Base-by-base conservation (phyloP, 2,888 invertebrate genomes). In the Scotopteryx bipunctaria region DNA sequence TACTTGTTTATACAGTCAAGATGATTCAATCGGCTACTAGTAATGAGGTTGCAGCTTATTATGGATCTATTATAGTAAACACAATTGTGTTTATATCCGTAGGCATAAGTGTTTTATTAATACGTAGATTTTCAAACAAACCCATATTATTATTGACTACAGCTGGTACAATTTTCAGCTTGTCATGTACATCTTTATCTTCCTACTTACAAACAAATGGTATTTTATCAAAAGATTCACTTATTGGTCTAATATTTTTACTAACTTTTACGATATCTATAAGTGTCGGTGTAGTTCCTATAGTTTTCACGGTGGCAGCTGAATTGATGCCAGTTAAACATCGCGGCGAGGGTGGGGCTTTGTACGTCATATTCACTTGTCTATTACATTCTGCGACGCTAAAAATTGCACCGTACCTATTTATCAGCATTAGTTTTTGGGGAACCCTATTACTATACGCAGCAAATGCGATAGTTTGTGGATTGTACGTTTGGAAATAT, bases 251-350 rank as follows among this genome's bases (percentile, higher is more conserved):
- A 6, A 55, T 40, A 17, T 54, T 45, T 8, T 50, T 57, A 25
- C 13, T 54, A 9, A 47, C 29, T 4, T 59, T 45, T 38, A 52
- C 55, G 35, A 11, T 43, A 1, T 41, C 33, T 21, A 27, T 19
- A 8, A 36, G 51, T 51, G 36, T 57, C 6, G 61, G 61, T 3
- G 17, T 57, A 14, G 3, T 41, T 5, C 17, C 51, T 0, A 33
- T 57, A 11, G 47, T 54, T 0, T 47, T 52, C n/a, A 47, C 37
- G 2, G 9, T 59, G 14, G 53, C 55, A 5, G 57, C 55, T 0
- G 55, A 59, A 21, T 13, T 62, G 5, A 62, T 62, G 47, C 61
- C 61, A 9, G 61, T 62, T 1, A 57, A 54, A 6, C 47, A 56
- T 35, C 48, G 59, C 17, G 55, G 61, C 17, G 11, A 44, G n/a